Evolutionary conservation across 1,140 invertebrate genomes (phyloP), one percentile per base, ranked within the genome.

Genomic region (Ganaspis sp.): DNA sequence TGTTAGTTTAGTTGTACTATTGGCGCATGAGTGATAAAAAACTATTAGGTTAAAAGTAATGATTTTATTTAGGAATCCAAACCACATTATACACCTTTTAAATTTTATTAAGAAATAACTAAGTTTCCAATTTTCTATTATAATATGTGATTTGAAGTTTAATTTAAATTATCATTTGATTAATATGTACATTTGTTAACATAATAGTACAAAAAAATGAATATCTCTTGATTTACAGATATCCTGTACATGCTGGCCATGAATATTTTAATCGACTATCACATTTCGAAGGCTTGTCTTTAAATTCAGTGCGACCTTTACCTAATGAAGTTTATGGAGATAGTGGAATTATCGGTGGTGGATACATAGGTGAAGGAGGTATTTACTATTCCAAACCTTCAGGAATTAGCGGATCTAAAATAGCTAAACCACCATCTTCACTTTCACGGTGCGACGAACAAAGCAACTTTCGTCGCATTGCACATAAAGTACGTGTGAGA

Each of bases 381-480:
- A 87, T 90, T 0, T 90, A 88, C 69, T 89, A 91, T 64, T 58
- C 87, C 1, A 81, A 88, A 38, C 89, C 88, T 0, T 88, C 88
- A 40, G 88, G 87, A 3, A 87, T 79, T n/a, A 82, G 79, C 2
- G 90, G 90, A 0, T 89, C 90, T 0, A 91, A 91, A 26, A 91
- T 91, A 53, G 90, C 89, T 5, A 85, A 90, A 58, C 90, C 90
- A 0, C 90, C n/a, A n/a, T n/a, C 90, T n/a, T 73, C 91, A 5
- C 49, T 90, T 70, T 91, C 94, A 1, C 90, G 94, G 53, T 96
- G 96, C 86, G 96, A 97, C 81, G 95, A 96, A 45, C 93, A 92
- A 49, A 96, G 96, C 79, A 95, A 93, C 84, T 97, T 96, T 84
- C 95, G 95, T 86, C 96, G 96, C 92, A 93, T 96, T 26, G 95